Base-by-base conservation (phyloP, 64 coral and sea anemone genomes). In the Stichodactyla mertensii region DNA sequence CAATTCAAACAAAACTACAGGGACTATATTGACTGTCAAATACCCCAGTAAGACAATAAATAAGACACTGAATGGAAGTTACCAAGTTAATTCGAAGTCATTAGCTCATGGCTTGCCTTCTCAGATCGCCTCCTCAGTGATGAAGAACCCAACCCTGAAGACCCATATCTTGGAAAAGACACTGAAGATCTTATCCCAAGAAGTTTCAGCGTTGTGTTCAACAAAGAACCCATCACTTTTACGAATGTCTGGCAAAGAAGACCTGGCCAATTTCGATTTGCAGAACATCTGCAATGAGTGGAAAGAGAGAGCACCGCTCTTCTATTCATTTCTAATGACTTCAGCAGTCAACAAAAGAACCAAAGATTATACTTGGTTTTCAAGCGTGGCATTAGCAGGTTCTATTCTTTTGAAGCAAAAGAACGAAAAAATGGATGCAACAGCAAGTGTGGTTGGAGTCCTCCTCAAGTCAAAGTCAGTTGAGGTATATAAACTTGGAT, bases 351-450 rank as follows among this genome's bases (percentile, higher is more conserved):
- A 89, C 60, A 89, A 16, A 89, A 83, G 83, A 55, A 74, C 79
- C 23, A 85, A 78, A 57, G 55, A 20, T 60, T 18, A 58, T 80
- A 84, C 70, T 86, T 91, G 84, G 51, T 82, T 91, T 87, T 51
- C 70, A 91, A 91, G 71, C 78, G 85, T 91, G 57, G 84, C 84
- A 52, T 54, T 86, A 54, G 89, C 89, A 45, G 89, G 89, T 19
- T 91, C 84, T 55, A 64, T 86, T 61, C 89, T 91, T 80, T 80
- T 91, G 57, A 91, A 91, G 74, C 89, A 91, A 91, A 91, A 83
- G 84, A 86, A 66, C 77, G 89, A 86, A 69, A 91, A 91, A 79
- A 91, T 91, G 83, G 83, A 86, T 91, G 89, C 84, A 62, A 85
- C 83, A 79, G 74, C 83, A 57, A 86, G 31, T 51, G 83, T 91